phyloP scores from a whole-genome alignment of 2,113 vertebrate species.

The Indri indri region DNA sequence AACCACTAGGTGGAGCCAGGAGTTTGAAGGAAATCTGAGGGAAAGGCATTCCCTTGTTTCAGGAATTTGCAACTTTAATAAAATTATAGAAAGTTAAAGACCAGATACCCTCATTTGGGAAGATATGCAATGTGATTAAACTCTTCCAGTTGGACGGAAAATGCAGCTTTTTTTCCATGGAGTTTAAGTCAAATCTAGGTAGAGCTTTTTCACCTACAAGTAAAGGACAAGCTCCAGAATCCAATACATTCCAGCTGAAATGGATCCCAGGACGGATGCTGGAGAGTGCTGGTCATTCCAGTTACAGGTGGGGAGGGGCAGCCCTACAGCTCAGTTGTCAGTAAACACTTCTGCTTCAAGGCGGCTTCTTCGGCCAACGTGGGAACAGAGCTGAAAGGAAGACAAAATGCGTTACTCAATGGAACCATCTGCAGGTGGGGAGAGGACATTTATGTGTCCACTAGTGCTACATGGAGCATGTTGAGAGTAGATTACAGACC shows the following conservation, averaged over 20 bases:
- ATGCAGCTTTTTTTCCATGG: background rate
- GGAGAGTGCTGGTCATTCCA: slow-evolving; percentile 7
- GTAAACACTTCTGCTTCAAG: slow-evolving; percentile 88
- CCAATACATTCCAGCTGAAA: background rate
- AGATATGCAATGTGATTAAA: background rate
- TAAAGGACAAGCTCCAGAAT: background rate
- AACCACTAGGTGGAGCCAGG: slow-evolving; percentile 59
- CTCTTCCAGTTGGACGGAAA: slow-evolving; percentile 60
- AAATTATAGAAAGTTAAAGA: background rate
- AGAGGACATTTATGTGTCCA: background rate
- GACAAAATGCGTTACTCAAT: background rate
- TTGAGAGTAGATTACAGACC: background rate
- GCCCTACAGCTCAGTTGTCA: slow-evolving; percentile 95
- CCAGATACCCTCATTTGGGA: background rate
- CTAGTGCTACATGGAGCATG: background rate
- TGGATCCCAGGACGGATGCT: slow-evolving; percentile 50
- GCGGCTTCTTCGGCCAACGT: slow-evolving; percentile 75
- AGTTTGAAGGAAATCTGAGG: background rate
- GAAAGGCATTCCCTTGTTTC: background rate
- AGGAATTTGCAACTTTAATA: background rate
- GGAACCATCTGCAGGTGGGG: background rate
- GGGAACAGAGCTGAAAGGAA: slow-evolving; percentile 71
- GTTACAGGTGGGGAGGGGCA: slow-evolving; percentile 31
- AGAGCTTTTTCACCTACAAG: background rate
- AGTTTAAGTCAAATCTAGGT: slow-evolving; percentile 36